A percentile compares a stretch with the other conserved stretches of the same genome.
Evolutionary conservation across 2,888 invertebrate species (phyloP).

Genomic region (Drosophila ezoana): DNA sequence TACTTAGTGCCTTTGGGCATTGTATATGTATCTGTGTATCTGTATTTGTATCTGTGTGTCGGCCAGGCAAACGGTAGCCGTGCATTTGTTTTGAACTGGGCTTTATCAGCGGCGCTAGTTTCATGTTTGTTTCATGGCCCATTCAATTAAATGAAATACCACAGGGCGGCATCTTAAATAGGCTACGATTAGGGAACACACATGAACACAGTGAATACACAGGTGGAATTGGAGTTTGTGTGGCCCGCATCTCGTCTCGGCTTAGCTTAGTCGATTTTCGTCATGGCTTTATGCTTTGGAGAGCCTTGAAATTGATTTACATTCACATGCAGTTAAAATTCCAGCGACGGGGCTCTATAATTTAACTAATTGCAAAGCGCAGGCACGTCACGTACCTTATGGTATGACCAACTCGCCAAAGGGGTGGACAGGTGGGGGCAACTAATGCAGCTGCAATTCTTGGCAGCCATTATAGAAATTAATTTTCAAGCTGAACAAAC

Average conservation of each 20-base stretch:
- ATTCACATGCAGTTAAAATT: conserved; percentile 72
- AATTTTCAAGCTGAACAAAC: conserved; percentile 80
- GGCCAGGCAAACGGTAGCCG: conserved; percentile 46
- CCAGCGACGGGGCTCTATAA: conserved; percentile 62
- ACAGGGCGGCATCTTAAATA: conserved; percentile 56
- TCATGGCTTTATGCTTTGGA: conserved; percentile 34
- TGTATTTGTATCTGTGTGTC: conserved; percentile 14
- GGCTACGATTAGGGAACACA: conserved; percentile 69
- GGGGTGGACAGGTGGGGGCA: neutral
- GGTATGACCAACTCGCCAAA: conserved; percentile 4
- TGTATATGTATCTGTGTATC: conserved; percentile 18
- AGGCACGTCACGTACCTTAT: conserved; percentile 71
- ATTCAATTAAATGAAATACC: conserved; percentile 69
- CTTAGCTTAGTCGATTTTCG: conserved; percentile 5
- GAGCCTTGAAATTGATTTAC: conserved; percentile 58
- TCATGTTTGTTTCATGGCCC: conserved; percentile 66
- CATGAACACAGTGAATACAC: conserved; percentile 43
- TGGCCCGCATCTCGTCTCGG: conserved; percentile 17
- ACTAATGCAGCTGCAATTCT: conserved; percentile 72
- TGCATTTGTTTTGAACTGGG: conserved; percentile 27
- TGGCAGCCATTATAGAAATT: conserved; percentile 80
- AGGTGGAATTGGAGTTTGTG: conserved; percentile 35
- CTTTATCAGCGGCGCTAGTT: conserved; percentile 61
- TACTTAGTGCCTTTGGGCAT: conserved; percentile 76
- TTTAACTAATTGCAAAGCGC: conserved; percentile 79